phyloP scores from a whole-genome alignment of 2,113 vertebrate species.

The Condylura cristata region DNA sequence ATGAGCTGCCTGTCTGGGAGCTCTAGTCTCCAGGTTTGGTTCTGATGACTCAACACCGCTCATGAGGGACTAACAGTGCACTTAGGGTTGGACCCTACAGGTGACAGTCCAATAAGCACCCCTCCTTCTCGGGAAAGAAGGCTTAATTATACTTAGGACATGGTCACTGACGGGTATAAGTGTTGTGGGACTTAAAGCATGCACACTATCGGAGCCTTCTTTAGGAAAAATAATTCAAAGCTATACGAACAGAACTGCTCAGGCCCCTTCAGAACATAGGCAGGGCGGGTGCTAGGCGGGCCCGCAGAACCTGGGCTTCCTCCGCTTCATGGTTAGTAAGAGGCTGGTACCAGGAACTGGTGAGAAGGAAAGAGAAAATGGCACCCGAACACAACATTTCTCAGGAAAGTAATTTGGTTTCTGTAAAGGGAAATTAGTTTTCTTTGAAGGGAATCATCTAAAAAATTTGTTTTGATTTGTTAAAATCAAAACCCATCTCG shows the following conservation, averaged over 20 bases:
- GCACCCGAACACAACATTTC: not conserved
- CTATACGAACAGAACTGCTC: not conserved
- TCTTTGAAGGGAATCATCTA: not conserved
- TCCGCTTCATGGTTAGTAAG: not conserved
- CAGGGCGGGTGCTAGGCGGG: not conserved
- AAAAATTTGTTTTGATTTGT: conserved; percentile 16
- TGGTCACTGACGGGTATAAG: not conserved
- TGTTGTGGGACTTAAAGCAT: not conserved
- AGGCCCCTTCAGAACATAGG: not conserved
- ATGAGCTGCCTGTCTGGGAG: not conserved
- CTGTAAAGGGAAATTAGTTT: not conserved
- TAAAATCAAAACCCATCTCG: not conserved
- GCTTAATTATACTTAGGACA: not conserved
- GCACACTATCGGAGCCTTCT: not conserved
- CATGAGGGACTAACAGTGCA: not conserved
- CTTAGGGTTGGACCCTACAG: not conserved
- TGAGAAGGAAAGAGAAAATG: not conserved
- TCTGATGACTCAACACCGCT: not conserved
- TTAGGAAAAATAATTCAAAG: conserved; percentile 7
- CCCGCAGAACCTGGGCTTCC: not conserved
- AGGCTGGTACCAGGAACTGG: not conserved
- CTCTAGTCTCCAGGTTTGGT: not conserved
- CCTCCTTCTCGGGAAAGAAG: not conserved
- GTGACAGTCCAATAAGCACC: not conserved
- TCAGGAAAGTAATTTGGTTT: not conserved